phyloP scores from a whole-genome alignment of 2,113 vertebrate species.

The Menura novaehollandiae region DNA sequence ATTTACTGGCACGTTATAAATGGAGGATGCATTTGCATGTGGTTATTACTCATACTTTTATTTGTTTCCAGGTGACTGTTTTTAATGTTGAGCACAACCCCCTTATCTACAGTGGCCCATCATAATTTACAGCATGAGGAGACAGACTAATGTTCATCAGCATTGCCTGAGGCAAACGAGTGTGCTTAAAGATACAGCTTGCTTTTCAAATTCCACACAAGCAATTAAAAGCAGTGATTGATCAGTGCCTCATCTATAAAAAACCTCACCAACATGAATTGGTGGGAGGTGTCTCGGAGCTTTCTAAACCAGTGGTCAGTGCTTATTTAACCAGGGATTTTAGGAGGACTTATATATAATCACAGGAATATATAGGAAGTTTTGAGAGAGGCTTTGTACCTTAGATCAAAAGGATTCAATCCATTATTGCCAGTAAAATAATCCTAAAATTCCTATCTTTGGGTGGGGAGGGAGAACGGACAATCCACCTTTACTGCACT shows the following conservation, averaged over 20 bases:
- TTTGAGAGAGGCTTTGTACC: background rate
- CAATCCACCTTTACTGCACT: background rate
- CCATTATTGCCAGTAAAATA: background rate
- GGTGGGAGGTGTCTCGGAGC: background rate
- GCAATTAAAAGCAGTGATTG: background rate
- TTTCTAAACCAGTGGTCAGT: background rate
- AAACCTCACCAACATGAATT: background rate
- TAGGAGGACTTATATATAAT: background rate
- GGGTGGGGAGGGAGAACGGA: too few relatives aligned
- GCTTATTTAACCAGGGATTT: background rate
- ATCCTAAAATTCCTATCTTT: background rate
- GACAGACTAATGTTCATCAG: background rate
- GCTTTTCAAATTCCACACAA: background rate
- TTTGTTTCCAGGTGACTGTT: constrained; percentile 14
- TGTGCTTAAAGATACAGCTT: background rate
- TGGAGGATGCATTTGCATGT: background rate
- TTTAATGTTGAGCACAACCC: background rate
- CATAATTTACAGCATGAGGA: background rate
- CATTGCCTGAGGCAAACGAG: background rate
- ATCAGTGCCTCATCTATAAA: background rate
- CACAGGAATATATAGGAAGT: background rate
- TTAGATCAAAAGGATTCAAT: background rate
- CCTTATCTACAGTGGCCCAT: background rate
- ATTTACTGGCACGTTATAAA: background rate
- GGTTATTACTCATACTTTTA: background rate